Conservation (phyloP, 2,113 vertebrate species). For the Halichoerus grypus region DNA sequence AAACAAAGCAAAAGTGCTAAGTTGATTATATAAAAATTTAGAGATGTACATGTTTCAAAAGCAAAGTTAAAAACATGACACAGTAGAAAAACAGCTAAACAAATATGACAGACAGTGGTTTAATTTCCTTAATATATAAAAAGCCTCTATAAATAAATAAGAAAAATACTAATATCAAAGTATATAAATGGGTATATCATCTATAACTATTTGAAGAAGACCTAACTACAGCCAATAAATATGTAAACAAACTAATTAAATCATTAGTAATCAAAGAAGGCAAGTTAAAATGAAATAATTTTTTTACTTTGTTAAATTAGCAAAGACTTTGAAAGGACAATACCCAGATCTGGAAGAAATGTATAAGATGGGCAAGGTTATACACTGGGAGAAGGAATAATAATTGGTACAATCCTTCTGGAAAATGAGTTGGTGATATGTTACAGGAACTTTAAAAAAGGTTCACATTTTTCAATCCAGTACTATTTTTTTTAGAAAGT, state of each 20-base stretch:
- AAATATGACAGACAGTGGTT: background rate
- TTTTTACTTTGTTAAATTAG: conserved; percentile 4
- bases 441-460: background rate
- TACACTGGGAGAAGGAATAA: background rate
- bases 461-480: background rate
- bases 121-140: conserved; percentile 43
- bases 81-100: background rate
- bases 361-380: background rate
- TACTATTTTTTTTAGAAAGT: conserved; percentile 38
- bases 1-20: background rate
- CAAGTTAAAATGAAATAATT: background rate
- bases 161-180: background rate
- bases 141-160: conserved; percentile 13
- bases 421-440: conserved; percentile 30
- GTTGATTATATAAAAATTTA: conserved; percentile 32
- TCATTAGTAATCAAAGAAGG: background rate
- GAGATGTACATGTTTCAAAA: conserved; percentile 4
- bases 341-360: background rate
- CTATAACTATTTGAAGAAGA: background rate
- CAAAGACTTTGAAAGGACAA: background rate
- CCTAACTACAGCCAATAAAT: background rate
- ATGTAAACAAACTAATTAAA: background rate
- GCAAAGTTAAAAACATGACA: background rate
- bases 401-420: conserved; percentile 16
- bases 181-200: background rate